Percentiles rank a stretch among this genome's conserved stretches.
phyloP scores from a whole-genome alignment of 2,888 invertebrate species.

The Amblyjoppa fuscipennis region DNA sequence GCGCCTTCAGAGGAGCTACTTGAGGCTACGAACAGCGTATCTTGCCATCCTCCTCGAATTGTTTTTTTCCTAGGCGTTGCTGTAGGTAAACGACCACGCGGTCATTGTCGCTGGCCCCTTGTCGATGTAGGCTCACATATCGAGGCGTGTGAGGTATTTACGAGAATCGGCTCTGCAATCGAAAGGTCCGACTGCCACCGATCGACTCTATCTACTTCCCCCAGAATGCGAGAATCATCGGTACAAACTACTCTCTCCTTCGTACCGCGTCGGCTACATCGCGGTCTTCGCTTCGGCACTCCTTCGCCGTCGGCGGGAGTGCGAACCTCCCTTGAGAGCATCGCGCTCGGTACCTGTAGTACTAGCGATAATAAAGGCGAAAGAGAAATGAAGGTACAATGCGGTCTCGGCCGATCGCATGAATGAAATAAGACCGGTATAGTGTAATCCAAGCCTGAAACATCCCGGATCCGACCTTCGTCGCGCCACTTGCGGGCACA shows the following conservation, averaged over 20 bases:
- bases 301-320: not conserved
- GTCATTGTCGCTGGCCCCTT: constrained; percentile 8
- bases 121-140: constrained; percentile 15
- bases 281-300: not conserved
- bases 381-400: constrained; percentile 31
- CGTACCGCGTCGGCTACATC: constrained; percentile 28
- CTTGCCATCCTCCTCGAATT: not conserved
- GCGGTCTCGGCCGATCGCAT: constrained; percentile 68
- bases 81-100: constrained; percentile 11
- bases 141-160: constrained; percentile 24
- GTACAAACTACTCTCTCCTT: constrained; percentile 52
- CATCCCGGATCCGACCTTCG: constrained; percentile 85
- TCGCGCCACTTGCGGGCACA: constrained; percentile 77
- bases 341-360: not conserved
- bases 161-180: constrained; percentile 15
- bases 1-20: constrained; percentile 3
- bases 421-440: constrained; percentile 82
- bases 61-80: not conserved
- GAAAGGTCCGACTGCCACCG: constrained; percentile 12
- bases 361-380: constrained; percentile 47
- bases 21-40: constrained; percentile 11
- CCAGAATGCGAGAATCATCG: constrained; percentile 1
- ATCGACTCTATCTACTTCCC: constrained; percentile 16
- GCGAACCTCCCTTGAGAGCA: constrained; percentile 25
- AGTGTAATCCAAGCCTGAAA: constrained; percentile 66